Base-by-base conservation (phyloP, 2,113 vertebrate species). In the Ovibos moschatus region DNA sequence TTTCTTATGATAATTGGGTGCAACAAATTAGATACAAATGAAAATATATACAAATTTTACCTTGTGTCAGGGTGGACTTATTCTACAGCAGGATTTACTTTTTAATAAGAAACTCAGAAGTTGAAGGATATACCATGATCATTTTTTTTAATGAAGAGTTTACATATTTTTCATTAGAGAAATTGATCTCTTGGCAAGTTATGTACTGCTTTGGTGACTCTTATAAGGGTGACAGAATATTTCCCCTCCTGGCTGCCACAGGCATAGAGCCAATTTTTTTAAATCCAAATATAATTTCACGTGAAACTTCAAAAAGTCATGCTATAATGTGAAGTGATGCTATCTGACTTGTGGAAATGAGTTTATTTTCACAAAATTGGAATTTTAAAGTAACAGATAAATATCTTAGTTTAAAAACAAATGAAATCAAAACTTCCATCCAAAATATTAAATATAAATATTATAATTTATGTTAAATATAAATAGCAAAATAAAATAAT, bases 161-260 rank as follows among this genome's bases (percentile, higher is more conserved):
- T 92, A 89, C 47, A 74, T 25, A 88, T 87, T 78, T 67, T 84
- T 96, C 78, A 95, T 96, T 95, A 97, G 58, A 89, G 50, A 96
- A 92, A 96, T 78, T 96, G 84, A 83, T 93, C 19, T 92, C 84
- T 96, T 97, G 60, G 87, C 60, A 95, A 74, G 17, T 81, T 88
- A 74, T 51, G 9, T 71, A 90, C 57, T 40, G 4, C 27, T 62
- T 6, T 93, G 33, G 60, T 78, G 50, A 93, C n/a, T 95, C 43
- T 76, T 67, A n/a, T 43, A 78, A 36, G 25, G 64, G 47, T 76
- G 50, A 60, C 27, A 92, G 58, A 91, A 91, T 64, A 91, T 53
- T 86, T 62, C 36, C 60, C 83, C 28, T 89, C 6, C 33, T 84
- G 23, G 5, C 15, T 91, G 25, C 36, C 60, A 92, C 8, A 55